Evolutionary conservation across 2,888 invertebrate species (phyloP).

Genomic region (Microctonus brassicae): DNA sequence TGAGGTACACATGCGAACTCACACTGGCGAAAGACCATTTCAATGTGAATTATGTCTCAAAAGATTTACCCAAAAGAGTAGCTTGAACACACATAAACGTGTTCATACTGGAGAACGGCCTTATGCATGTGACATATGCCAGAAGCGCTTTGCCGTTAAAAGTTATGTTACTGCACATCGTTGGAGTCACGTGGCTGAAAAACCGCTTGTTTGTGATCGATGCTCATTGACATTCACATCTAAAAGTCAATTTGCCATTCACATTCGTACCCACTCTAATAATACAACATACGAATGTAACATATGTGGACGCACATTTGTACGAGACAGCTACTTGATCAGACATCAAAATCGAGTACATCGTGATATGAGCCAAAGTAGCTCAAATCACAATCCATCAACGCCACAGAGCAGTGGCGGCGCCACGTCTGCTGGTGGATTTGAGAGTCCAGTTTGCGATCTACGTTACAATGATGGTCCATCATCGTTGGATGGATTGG

Average conservation of each 20-base stretch:
- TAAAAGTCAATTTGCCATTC: constrained; percentile 82
- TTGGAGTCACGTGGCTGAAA: constrained; percentile 85
- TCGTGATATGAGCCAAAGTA: constrained; percentile 70
- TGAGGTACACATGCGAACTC: constrained; percentile 85
- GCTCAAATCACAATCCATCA: constrained; percentile 64
- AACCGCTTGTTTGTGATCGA: constrained; percentile 80
- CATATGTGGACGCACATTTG: constrained; percentile 81
- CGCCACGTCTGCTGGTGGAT: constrained; percentile 54
- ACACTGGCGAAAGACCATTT: constrained; percentile 83
- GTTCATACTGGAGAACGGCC: constrained; percentile 86
- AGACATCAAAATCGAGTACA: constrained; percentile 84
- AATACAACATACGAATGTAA: constrained; percentile 81
- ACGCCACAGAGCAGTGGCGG: constrained; percentile 65
- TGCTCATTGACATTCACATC: constrained; percentile 82
- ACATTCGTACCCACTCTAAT: constrained; percentile 81
- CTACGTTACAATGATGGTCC: constrained; percentile 68
- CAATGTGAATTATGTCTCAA: constrained; percentile 83
- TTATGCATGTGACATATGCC: constrained; percentile 84
- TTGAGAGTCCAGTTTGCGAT: constrained; percentile 68
- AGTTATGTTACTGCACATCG: constrained; percentile 86
- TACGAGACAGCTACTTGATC: constrained; percentile 83
- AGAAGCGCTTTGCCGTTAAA: constrained; percentile 85
- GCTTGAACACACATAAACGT: constrained; percentile 84
- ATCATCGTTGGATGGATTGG: constrained; percentile 63
- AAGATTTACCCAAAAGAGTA: constrained; percentile 85